These are phyloP conservation scores for Xiphorhynchus elegans DNA, from an alignment of 2,113 vertebrate species.

Conservation along the genomic window DNA sequence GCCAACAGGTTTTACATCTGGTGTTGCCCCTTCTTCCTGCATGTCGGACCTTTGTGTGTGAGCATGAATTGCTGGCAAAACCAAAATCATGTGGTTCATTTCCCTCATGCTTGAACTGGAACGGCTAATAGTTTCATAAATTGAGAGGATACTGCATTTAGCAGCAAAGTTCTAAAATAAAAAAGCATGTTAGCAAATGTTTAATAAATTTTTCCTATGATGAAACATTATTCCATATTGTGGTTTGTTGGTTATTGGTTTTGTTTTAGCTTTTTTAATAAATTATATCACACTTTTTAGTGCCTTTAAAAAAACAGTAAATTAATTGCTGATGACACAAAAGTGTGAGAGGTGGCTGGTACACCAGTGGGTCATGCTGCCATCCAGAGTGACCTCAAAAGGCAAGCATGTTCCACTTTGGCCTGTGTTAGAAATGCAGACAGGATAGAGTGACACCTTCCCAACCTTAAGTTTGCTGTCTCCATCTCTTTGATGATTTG, in stretches of 20 bases:
- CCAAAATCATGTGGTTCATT: background rate
- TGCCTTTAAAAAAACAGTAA: background rate
- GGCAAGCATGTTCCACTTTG: background rate
- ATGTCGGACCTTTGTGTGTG: background rate
- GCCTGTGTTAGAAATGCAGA: background rate
- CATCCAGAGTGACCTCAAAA: background rate
- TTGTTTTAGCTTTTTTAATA: background rate
- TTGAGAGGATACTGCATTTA: background rate
- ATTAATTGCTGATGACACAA: background rate
- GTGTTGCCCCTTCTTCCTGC: background rate
- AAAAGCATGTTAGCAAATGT: rapidly evolving
- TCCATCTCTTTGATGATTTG: background rate
- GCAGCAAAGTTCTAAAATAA: background rate
- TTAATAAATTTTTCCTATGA: background rate
- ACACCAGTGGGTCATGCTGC: background rate
- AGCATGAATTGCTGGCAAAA: background rate
- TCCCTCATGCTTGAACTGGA: background rate
- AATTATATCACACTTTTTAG: background rate
- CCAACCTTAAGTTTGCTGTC: background rate
- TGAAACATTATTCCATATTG: background rate
- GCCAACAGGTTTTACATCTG: background rate
- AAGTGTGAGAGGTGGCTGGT: background rate
- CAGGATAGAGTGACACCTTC: background rate
- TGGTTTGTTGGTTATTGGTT: background rate
- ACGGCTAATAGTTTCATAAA: background rate